phyloP scores from a whole-genome alignment of 2,113 vertebrate species.

The Narcine bancroftii region DNA sequence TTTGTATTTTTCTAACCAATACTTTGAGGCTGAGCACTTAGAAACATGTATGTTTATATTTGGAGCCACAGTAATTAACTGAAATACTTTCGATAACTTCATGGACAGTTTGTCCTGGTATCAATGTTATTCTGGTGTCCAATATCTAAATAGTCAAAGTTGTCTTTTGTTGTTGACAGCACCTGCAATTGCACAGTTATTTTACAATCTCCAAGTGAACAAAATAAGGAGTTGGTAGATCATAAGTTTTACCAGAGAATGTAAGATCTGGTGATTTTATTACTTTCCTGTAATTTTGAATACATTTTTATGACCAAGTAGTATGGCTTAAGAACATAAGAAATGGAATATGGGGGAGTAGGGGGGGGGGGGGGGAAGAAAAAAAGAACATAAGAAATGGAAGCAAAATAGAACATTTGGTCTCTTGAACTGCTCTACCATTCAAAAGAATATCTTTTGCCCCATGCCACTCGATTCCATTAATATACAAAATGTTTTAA shows the following conservation, averaged over 20 bases:
- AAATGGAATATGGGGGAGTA: too few species aligned
- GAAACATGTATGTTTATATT: not conserved
- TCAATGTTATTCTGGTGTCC: not conserved
- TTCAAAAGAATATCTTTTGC: too few species aligned
- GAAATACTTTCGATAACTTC: not conserved
- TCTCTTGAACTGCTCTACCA: too few species aligned
- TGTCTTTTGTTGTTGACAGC: not conserved
- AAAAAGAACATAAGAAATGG: too few species aligned
- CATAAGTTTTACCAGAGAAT: not conserved
- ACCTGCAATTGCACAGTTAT: not conserved
- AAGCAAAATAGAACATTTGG: not conserved
- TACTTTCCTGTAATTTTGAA: slow-evolving; percentile 3
- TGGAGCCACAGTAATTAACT: not conserved
- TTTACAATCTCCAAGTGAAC: not conserved
- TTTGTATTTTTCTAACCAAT: too few species aligned
- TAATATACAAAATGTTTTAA: too few species aligned
- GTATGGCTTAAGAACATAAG: too few species aligned
- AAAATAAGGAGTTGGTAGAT: not conserved
- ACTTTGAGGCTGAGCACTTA: not conserved
- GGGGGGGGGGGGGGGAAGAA: too few species aligned
- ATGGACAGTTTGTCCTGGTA: not conserved
- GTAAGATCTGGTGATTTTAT: not conserved
- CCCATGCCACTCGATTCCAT: too few species aligned
- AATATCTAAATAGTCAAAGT: not conserved
- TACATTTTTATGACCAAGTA: not conserved